A percentile compares a stretch with the other conserved stretches of the same genome.
Evolutionary conservation across 2,113 vertebrate species (phyloP).

Genomic region (Silurus glanis): DNA sequence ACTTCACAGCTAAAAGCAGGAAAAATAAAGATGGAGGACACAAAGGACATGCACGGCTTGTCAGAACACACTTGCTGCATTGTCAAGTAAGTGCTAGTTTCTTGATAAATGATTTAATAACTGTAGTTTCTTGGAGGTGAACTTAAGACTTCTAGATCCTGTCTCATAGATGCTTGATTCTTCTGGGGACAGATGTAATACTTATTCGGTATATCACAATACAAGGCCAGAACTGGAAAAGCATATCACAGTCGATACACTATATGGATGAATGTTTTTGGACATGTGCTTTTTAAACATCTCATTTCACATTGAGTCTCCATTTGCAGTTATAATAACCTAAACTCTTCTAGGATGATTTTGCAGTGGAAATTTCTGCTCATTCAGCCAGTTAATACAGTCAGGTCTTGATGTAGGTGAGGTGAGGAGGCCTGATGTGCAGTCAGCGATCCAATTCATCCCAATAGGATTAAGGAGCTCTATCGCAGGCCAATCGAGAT

Average conservation of each 20-base stretch:
- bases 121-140: background rate
- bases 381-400: no score
- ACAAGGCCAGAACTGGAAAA: background rate
- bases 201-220: background rate
- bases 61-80: slow-evolving; percentile 15
- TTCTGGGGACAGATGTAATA: background rate
- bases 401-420: no score
- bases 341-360: no score
- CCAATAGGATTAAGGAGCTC: no score
- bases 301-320: no score
- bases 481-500: no score
- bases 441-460: no score
- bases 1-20: slow-evolving; percentile 15
- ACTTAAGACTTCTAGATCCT: background rate
- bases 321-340: no score
- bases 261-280: no score
- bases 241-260: background rate
- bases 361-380: no score
- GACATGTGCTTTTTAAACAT: no score
- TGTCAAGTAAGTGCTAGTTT: background rate
- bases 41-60: background rate
- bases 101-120: slow-evolving; percentile 29
- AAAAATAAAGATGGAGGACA: slow-evolving; percentile 21
- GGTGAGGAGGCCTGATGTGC: no score
- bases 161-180: background rate